Evolutionary conservation across 2,113 vertebrate species (phyloP), one percentile per base, ranked within the genome.

Genomic region (Erythrolamprus reginae): DNA sequence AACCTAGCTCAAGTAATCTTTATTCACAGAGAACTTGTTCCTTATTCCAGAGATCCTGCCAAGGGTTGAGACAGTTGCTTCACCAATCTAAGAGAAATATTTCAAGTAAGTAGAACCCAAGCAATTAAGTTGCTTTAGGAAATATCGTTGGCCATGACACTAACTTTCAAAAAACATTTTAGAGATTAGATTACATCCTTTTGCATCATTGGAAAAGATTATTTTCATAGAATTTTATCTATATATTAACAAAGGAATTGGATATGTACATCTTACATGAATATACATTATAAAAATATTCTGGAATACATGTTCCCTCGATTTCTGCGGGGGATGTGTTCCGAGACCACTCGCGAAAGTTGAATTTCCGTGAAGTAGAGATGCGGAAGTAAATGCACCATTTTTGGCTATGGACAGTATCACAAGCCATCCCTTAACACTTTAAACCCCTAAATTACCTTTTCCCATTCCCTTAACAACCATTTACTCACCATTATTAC

Each of bases 11-110:
- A 53, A 90, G 70, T 91, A 58, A 88, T 88, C 92, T 93, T 93
- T 93, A 93, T 94, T 95, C 88, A 77, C 51, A 42, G 77, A 86
- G 88, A 85, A 88, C 88, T 94, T 93, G 89, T 47, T 90, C 85
- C 93, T 93, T 93, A 84, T 94, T 93, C 90, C 91, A 93, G 92
- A 96, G 85, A 92, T 93, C 38, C 89, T 92, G 91, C 92, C 86
- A 82, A 90, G 84, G 52, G 86, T 77, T 93, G 91, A 93, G 88
- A 90, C 58, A 93, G n/a, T 93, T 92, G 85, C 92, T 92, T 92
- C 90, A 92, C 47, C 88, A 88, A 55, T 92, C 90, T 92, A 48
- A 90, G 92, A 94, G 91, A 93, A 91, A 91, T 92, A 92, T 93
- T 87, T 93, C 84, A 89, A 93, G 89, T 89, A 92, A 94, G 85